A percentile compares a stretch with the other conserved stretches of the same genome.
phyloP scores from a whole-genome alignment of 2,797 vertebrate species.

The Urocyon cinereoargenteus region DNA sequence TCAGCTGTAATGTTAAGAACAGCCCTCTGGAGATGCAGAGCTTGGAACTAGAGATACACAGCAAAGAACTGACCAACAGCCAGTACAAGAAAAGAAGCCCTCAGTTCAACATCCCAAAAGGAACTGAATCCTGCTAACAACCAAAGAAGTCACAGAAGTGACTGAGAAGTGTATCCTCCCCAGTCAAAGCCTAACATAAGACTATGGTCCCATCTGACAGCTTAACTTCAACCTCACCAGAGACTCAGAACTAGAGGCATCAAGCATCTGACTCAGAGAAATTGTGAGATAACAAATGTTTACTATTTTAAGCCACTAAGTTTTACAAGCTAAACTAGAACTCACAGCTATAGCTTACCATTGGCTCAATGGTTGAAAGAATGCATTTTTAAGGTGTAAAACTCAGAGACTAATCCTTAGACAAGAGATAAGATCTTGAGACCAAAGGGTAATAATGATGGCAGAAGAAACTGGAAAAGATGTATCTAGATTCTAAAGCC shows the following conservation, averaged over 20 bases:
- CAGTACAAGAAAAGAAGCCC: background rate
- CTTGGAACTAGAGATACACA: background rate
- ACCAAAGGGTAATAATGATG: background rate
- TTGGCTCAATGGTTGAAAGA: background rate
- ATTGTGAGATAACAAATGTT: background rate
- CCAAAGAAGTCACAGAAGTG: background rate
- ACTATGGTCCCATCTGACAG: background rate
- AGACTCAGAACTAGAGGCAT: background rate
- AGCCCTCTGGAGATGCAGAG: background rate
- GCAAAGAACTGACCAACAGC: background rate
- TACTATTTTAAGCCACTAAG: constrained; percentile 11
- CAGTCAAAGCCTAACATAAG: background rate
- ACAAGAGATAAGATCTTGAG: background rate
- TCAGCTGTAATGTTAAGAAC: background rate
- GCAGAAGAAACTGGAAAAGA: background rate
- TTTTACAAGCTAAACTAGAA: background rate
- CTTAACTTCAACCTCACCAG: background rate
- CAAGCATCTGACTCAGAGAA: background rate
- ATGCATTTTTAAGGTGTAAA: background rate
- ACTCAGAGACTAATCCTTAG: background rate
- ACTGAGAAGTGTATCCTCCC: background rate
- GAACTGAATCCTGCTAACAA: background rate
- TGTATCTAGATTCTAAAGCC: background rate
- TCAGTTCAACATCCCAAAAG: background rate
- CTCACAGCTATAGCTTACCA: background rate